These are phyloP conservation scores for Brachylomia viminalis DNA, from an alignment of 2,888 invertebrate species.

Conservation along the genomic window DNA sequence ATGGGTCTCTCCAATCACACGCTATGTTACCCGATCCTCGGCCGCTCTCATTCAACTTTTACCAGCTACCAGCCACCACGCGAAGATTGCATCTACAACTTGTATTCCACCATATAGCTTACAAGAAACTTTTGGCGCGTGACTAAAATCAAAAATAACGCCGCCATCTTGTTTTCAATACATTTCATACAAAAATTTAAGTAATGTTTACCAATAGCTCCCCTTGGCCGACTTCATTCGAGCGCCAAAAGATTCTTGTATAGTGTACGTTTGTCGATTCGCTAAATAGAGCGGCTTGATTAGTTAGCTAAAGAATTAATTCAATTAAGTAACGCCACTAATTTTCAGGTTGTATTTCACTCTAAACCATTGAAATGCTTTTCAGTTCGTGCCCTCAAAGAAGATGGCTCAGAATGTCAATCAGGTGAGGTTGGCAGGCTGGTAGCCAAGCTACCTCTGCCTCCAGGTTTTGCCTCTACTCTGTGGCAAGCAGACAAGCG, in stretches of 20 bases:
- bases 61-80: not conserved
- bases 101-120: not conserved
- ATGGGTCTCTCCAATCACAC: no score
- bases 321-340: no score
- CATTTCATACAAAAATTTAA: no score
- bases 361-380: constrained; percentile 22
- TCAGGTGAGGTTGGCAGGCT: constrained; percentile 95
- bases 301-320: no score
- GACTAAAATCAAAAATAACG: no score
- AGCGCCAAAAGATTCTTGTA: no score
- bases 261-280: not conserved
- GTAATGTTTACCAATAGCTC: no score
- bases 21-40: not conserved
- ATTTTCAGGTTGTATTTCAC: no score
- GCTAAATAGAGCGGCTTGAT: not conserved
- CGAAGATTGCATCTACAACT: not conserved
- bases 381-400: constrained; percentile 81
- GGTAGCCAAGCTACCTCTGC: constrained; percentile 95
- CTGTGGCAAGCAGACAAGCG: constrained; percentile 95
- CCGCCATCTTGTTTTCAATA: no score
- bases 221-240: no score
- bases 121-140: no score
- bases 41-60: not conserved
- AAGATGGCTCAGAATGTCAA: constrained; percentile 93
- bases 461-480: constrained; percentile 96